These are phyloP conservation scores for Pseudolaguvia tuberculata DNA, from an alignment of 2,113 vertebrate genomes.

Conservation along the genomic window DNA sequence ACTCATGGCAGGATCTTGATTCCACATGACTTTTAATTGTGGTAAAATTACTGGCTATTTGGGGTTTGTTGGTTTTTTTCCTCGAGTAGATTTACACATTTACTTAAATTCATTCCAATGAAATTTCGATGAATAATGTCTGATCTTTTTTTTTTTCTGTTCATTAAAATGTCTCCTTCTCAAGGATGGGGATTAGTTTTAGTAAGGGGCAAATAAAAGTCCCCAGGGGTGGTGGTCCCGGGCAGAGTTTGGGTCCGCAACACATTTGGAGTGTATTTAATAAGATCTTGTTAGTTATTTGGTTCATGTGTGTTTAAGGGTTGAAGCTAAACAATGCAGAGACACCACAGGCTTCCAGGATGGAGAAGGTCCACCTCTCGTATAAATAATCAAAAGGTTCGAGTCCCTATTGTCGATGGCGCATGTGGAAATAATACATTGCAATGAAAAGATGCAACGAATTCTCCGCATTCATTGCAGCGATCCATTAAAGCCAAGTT, in stretches of 20 bases:
- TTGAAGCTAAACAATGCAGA: too few species aligned
- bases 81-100: too few species aligned
- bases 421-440: conserved; percentile 4
- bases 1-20: not conserved
- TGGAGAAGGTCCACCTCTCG: too few species aligned
- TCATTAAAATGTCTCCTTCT: not conserved
- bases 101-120: conserved; percentile 8
- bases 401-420: not conserved
- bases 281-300: too few species aligned
- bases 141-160: not conserved
- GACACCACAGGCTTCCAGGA: too few species aligned
- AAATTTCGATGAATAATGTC: conserved; percentile 3
- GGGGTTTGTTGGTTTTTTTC: too few species aligned
- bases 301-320: too few species aligned
- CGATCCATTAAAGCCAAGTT: not conserved
- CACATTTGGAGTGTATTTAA: too few species aligned
- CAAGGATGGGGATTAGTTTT: not conserved
- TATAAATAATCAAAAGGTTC: not conserved
- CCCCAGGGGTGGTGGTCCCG: conserved; percentile 15
- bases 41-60: not conserved
- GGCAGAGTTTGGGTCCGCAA: too few species aligned
- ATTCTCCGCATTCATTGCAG: conserved; percentile 12
- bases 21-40: not conserved
- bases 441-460: not conserved
- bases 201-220: conserved; percentile 25